Evolutionary conservation across 2,797 vertebrate genomes (phyloP), one percentile per base, ranked within the genome.

Genomic region (Takifugu ocellatus): DNA sequence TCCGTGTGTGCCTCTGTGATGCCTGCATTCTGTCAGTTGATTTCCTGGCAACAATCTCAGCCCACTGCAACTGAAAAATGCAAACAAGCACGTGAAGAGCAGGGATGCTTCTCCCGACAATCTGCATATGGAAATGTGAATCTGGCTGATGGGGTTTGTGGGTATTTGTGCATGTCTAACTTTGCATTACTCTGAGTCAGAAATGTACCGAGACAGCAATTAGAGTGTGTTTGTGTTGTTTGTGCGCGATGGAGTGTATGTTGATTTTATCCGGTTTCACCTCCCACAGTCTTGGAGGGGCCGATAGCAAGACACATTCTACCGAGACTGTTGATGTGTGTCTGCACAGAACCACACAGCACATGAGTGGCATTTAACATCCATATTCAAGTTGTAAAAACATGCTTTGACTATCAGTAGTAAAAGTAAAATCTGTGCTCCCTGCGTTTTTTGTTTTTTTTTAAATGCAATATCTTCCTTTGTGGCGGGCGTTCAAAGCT

Each of bases 1-100:
- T 45, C 50, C 16, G 51, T 6, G 43, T 58, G 47, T 31, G 59
- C 9, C 49, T 72, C 39, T 75, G 78, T 72, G 77, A 69, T 1
- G n/a, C 51, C 53, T 17, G 53, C 66, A 76, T 75, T 58, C 70
- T 68, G 66, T 62, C 72, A 56, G 72, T 62, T 65, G 66, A 80
- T 78, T 79, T 79, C 58, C 55, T 67, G 61, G 69, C 25, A 55
- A 69, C 81, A 79, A 81, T 83, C 66, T 87, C 81, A 76, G 25
- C 69, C 54, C 58, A 60, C 65, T 71, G 62, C 57, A 5, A 75
- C 60, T 77, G 70, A 84, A 82, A 86, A 79, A 84, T 85, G 82
- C 75, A 85, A 87, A 85, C 81, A 78, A 79, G 71, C 43, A n/a
- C 63, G 61, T n/a, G 16, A 75, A 51, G 47, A 74, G 69, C 71